phyloP scores from a whole-genome alignment of 2,888 invertebrate species.

The Cyclophora punctaria region DNA sequence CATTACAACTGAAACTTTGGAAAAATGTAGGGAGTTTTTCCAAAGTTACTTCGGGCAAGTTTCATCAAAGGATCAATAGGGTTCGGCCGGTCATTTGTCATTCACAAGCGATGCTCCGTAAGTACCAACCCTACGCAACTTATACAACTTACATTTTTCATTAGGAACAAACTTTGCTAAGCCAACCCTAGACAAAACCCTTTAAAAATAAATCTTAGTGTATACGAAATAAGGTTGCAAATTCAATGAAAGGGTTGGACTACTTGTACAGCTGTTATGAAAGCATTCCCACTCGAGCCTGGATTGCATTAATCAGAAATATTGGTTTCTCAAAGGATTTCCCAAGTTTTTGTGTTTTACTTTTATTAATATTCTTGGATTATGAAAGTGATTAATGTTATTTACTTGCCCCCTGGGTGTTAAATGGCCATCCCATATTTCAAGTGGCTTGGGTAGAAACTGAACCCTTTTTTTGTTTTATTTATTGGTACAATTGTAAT shows the following conservation, averaged over 20 bases:
- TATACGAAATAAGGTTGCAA: background rate
- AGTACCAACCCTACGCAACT: slow-evolving; percentile 42
- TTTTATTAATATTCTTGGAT: background rate
- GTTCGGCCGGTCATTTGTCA: slow-evolving; percentile 52
- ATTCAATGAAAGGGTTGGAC: slow-evolving; percentile 5
- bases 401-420: too few species aligned
- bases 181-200: slow-evolving; percentile 12
- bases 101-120: slow-evolving; percentile 57
- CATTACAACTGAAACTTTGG: too few species aligned
- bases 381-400: too few species aligned
- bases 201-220: too few species aligned
- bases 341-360: slow-evolving; percentile 11
- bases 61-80: slow-evolving; percentile 35
- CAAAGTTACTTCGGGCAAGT: slow-evolving; percentile 1
- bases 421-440: too few species aligned
- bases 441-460: too few species aligned
- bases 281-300: slow-evolving; percentile 6
- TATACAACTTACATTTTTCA: slow-evolving; percentile 58
- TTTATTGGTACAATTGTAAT: too few species aligned
- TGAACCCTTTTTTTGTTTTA: too few species aligned
- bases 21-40: too few species aligned
- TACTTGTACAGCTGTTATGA: background rate
- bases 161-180: slow-evolving; percentile 39
- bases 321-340: slow-evolving; percentile 20
- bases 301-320: slow-evolving; percentile 21